A percentile compares a stretch with the other conserved stretches of the same genome.
Conservation (phyloP, 2,888 invertebrate species). For the Dolichopus griseipennis region DNA sequence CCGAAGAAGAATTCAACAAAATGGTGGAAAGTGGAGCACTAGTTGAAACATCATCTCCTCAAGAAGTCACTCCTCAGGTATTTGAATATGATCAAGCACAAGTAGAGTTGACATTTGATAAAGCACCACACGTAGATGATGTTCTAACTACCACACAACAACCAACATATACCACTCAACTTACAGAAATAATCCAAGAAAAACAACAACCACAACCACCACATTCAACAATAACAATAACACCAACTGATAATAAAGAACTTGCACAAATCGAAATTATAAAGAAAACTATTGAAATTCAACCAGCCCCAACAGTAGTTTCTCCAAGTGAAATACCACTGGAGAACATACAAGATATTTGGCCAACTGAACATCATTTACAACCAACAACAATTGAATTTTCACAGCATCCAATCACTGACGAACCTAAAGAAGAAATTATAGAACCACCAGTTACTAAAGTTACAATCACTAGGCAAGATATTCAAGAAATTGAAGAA, state of each 20-base stretch:
- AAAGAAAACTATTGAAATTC: constrained; percentile 16
- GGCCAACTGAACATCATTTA: constrained; percentile 39
- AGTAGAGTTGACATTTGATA: constrained; percentile 39
- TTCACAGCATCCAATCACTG: constrained; percentile 31
- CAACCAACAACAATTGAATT: constrained; percentile 34
- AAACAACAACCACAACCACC: constrained; percentile 4
- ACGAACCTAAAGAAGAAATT: constrained; percentile 21
- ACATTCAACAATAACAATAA: constrained; percentile 16
- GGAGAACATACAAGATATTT: constrained; percentile 38
- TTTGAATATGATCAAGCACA: constrained; percentile 42
- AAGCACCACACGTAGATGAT: constrained; percentile 39
- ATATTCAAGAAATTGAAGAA: constrained; percentile 23
- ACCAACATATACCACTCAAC: constrained; percentile 11
- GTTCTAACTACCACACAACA: constrained; percentile 21
- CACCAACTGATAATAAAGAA: constrained; percentile 20
- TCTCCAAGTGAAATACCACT: constrained; percentile 22
- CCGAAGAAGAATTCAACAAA: constrained; percentile 37
- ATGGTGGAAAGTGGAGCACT: constrained; percentile 30
- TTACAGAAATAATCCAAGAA: constrained; percentile 24
- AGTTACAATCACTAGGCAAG: constrained; percentile 20
- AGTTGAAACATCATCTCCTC: constrained; percentile 25
- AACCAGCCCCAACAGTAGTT: constrained; percentile 12
- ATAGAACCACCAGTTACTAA: constrained; percentile 15
- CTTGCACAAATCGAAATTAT: constrained; percentile 14
- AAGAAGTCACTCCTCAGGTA: constrained; percentile 35